Evolutionary conservation across 2,113 vertebrate genomes (phyloP), one percentile per base, ranked within the genome.

Genomic region (Myrmecophaga tridactyla): DNA sequence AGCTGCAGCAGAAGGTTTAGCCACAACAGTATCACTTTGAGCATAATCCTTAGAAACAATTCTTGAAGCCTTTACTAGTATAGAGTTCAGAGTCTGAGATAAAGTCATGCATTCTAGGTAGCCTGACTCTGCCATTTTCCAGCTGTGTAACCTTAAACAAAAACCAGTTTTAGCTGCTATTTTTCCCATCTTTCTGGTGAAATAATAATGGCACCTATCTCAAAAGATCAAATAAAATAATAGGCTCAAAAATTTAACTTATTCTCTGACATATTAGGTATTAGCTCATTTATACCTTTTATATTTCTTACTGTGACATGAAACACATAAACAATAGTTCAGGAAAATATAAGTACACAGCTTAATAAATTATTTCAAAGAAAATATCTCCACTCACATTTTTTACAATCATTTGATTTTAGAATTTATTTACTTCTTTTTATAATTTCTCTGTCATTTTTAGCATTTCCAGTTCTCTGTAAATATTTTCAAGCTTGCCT

Each of bases 301-400:
- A 58, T 70, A 29, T 6, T 23, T 81, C 90, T 94, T 56, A 87
- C 41, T 84, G 25, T 93, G 9, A 82, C 78, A 58, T 70, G 36
- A 15, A 86, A 4, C 48, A 89, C 5, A 63, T 48, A 62, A 23
- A 39, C 41, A 89, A 58, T 56, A 87, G 43, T 36, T 25, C 23
- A 63, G 51, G 23, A 29, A 85, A 82, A 60, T 48, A 60, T 46
- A 65, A 95, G 89, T 86, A 3, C 11, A 75, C 4, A 76, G 46
- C 20, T 86, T 85, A 90, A 90, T 41, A 69, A 83, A 86, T 92
- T 56, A 80, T 69, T 60, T 87, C 41, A 86, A 77, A 86, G n/a
- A 15, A 75, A 90, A 75, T 78, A 73, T n/a, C 13, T 67, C 14
- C 31, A 76, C 11, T 85, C 36, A 56, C 18, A 46, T 67, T 86